Conservation (phyloP, 2,113 vertebrate genomes). For the Panurus biarmicus region DNA sequence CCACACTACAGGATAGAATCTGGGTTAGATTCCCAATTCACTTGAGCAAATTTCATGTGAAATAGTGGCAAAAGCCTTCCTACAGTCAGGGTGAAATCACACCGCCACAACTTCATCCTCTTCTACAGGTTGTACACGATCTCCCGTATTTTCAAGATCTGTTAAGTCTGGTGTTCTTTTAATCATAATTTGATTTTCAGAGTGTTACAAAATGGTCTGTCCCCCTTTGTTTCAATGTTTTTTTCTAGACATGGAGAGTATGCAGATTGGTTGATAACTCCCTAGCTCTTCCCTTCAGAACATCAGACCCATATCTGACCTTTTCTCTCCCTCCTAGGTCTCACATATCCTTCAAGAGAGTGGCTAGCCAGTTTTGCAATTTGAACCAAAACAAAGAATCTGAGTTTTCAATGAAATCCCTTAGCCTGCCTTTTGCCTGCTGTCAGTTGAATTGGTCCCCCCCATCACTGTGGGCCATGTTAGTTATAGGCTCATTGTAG, state of each 20-base stretch:
- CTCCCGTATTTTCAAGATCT: not conserved
- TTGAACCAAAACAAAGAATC: not conserved
- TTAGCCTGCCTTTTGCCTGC: not conserved
- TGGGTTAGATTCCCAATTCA: not conserved
- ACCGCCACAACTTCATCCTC: not conserved
- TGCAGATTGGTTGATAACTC: not conserved
- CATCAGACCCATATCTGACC: not conserved
- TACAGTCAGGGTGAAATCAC: not conserved
- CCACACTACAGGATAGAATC: not conserved
- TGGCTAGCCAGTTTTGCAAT: not conserved
- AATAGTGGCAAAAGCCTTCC: not conserved
- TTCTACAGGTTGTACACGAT: rapidly evolving
- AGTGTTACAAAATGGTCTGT: not conserved
- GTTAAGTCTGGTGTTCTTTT: not conserved
- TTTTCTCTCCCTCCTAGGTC: not conserved
- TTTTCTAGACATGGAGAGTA: not conserved
- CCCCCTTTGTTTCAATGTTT: not conserved
- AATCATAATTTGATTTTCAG: not conserved
- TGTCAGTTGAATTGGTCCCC: not conserved
- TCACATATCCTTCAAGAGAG: not conserved
- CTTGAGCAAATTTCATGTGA: not conserved
- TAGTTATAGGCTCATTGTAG: not conserved
- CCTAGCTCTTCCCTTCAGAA: not conserved
- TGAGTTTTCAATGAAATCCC: not conserved
- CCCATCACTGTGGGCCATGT: not conserved